A percentile compares a stretch with the other conserved stretches of the same genome.
phyloP scores from a whole-genome alignment of 2,888 invertebrate genomes.

The Volucella zonaria region DNA sequence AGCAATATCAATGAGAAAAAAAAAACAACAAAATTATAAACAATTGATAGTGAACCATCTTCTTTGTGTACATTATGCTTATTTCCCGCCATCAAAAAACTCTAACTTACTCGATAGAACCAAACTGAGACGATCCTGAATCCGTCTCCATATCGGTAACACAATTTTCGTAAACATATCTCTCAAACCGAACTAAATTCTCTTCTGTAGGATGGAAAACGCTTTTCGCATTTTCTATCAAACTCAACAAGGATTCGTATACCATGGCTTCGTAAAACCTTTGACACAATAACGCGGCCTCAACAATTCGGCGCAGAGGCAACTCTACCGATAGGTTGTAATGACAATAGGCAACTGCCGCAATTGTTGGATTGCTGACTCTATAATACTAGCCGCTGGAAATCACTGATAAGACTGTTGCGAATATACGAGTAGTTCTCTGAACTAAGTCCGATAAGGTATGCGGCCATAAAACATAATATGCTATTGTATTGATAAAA shows the following conservation, averaged over 20 bases:
- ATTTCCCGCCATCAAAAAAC: not conserved
- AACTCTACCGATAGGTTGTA: slow-evolving; percentile 24
- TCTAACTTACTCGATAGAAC: slow-evolving; percentile 63
- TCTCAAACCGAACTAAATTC: slow-evolving; percentile 74
- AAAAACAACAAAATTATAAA: not conserved
- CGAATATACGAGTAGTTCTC: not conserved
- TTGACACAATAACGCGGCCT: not conserved
- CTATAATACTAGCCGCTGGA: slow-evolving; percentile 18
- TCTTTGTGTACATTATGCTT: not conserved
- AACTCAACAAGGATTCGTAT: slow-evolving; percentile 74
- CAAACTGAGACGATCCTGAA: slow-evolving; percentile 23
- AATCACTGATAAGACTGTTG: slow-evolving; percentile 41
- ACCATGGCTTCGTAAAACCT: slow-evolving; percentile 62
- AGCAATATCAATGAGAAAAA: not conserved
- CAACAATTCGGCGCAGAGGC: not conserved
- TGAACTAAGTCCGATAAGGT: slow-evolving; percentile 10
- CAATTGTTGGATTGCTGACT: not conserved
- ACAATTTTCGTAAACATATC: slow-evolving; percentile 75
- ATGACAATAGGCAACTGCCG: slow-evolving; percentile 47
- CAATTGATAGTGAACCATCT: slow-evolving; percentile 4
- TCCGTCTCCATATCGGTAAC: slow-evolving; percentile 70
- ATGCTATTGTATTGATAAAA: not conserved
- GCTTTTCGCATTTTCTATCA: slow-evolving; percentile 75
- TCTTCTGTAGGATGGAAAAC: slow-evolving; percentile 75
- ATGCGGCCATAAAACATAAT: slow-evolving; percentile 24